These are phyloP conservation scores for Pocillopora grandis DNA, from an alignment of 92 coral and sea anemone species.

Conservation along the genomic window DNA sequence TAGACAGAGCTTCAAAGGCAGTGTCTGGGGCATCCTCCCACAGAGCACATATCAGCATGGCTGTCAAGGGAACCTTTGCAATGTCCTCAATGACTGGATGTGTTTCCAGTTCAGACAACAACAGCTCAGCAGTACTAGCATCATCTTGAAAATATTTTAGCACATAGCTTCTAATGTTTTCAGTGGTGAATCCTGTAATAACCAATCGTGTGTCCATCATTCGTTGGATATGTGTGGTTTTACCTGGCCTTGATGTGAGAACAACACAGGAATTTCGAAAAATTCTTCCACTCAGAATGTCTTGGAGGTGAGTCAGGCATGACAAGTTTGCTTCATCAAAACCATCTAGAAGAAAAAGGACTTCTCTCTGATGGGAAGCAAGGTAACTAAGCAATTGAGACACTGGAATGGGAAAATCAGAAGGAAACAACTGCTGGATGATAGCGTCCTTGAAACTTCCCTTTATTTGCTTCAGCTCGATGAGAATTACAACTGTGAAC, in stretches of 20 bases:
- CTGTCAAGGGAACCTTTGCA: conserved; percentile 78
- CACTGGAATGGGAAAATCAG: conserved; percentile 56
- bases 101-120: conserved; percentile 62
- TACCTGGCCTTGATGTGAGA: conserved; percentile 70
- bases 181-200: conserved; percentile 70
- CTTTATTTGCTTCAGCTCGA: conserved; percentile 72
- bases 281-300: conserved; percentile 64
- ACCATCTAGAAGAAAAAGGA: conserved; percentile 78
- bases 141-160: conserved; percentile 75
- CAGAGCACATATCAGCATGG: conserved; percentile 77
- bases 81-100: conserved; percentile 75
- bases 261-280: conserved; percentile 70
- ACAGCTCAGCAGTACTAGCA: conserved; percentile 58
- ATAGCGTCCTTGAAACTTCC: conserved; percentile 65
- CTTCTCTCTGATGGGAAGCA: conserved; percentile 52
- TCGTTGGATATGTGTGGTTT: conserved; percentile 61
- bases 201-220: conserved; percentile 63
- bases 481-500: conserved; percentile 59
- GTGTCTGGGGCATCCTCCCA: conserved; percentile 80
- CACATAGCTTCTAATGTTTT: conserved; percentile 66
- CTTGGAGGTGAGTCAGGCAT: conserved; percentile 62
- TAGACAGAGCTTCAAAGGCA: conserved; percentile 57
- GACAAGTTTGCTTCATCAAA: conserved; percentile 69
- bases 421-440: conserved; percentile 73
- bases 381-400: conserved; percentile 57